Evolutionary conservation across 2,888 invertebrate species (phyloP).

Genomic region (Coenonympha arcania): DNA sequence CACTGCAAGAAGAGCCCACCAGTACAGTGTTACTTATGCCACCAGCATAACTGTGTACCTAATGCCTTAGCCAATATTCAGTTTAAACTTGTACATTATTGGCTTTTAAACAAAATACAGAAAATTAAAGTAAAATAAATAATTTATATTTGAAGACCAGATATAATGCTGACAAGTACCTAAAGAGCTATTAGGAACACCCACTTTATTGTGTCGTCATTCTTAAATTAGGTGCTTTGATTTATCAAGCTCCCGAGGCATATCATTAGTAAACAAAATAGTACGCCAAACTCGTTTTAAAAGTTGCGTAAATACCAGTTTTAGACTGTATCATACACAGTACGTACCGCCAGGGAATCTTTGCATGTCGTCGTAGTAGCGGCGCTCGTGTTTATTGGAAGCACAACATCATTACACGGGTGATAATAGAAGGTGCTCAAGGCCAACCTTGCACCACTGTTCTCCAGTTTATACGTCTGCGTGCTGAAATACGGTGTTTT

Average conservation of each 20-base stretch:
- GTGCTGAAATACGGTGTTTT: slow-evolving; percentile 45
- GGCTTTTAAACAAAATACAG: too few relatives aligned
- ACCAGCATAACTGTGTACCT: too few relatives aligned
- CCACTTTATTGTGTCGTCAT: background rate
- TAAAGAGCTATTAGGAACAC: background rate
- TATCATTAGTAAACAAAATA: background rate
- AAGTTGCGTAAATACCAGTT: slow-evolving; percentile 8
- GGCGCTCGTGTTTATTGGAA: slow-evolving; percentile 32
- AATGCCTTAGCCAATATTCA: too few relatives aligned
- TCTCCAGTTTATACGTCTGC: slow-evolving; percentile 36
- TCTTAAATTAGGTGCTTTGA: background rate
- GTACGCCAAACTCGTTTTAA: slow-evolving; percentile 1
- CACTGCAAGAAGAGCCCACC: too few relatives aligned
- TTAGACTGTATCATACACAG: background rate
- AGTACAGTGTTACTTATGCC: too few relatives aligned
- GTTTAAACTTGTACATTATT: too few relatives aligned
- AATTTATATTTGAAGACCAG: too few relatives aligned
- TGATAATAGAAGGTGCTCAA: slow-evolving; percentile 57
- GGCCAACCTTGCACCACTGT: slow-evolving; percentile 36
- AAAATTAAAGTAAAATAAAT: too few relatives aligned
- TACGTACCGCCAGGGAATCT: slow-evolving; percentile 4
- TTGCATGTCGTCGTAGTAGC: slow-evolving; percentile 4
- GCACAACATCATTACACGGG: slow-evolving; percentile 52
- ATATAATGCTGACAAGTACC: too few relatives aligned
- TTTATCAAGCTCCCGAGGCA: background rate